phyloP scores from a whole-genome alignment of 2,113 vertebrate genomes.

The Narcine bancroftii region DNA sequence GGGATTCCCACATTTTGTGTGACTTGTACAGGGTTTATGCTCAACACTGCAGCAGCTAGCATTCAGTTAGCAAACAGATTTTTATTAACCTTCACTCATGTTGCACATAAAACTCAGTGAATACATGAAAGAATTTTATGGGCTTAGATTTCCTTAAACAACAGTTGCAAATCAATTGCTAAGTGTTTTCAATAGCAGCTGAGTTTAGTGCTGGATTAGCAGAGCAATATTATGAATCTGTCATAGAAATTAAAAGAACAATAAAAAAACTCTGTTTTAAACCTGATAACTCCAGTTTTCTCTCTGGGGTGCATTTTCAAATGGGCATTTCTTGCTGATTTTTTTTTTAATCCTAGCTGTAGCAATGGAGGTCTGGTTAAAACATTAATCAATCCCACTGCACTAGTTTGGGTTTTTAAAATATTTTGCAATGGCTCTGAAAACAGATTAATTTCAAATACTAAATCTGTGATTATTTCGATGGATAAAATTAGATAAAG shows the following conservation, averaged over 20 bases:
- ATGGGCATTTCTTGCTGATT: neutral
- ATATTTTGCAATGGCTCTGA: neutral
- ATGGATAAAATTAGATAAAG: neutral
- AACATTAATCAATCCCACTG: conserved; percentile 19
- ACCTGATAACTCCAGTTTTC: neutral
- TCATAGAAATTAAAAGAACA: neutral
- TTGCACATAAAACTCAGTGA: no score
- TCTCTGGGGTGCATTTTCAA: neutral
- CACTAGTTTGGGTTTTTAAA: neutral
- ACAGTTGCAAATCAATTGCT: neutral
- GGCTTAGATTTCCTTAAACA: no score
- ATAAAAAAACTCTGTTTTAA: neutral
- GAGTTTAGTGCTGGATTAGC: neutral
- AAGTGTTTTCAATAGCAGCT: neutral
- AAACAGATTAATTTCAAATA: neutral
- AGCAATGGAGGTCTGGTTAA: neutral
- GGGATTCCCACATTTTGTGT: no score
- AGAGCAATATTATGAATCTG: neutral
- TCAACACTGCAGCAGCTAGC: no score
- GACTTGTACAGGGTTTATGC: no score
- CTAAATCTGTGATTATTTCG: neutral
- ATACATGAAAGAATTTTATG: no score
- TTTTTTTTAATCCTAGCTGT: neutral
- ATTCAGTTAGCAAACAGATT: no score
- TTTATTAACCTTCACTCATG: no score